Evolutionary conservation across 1,140 invertebrate species (phyloP).

Genomic region (Drosophila lowei): DNA sequence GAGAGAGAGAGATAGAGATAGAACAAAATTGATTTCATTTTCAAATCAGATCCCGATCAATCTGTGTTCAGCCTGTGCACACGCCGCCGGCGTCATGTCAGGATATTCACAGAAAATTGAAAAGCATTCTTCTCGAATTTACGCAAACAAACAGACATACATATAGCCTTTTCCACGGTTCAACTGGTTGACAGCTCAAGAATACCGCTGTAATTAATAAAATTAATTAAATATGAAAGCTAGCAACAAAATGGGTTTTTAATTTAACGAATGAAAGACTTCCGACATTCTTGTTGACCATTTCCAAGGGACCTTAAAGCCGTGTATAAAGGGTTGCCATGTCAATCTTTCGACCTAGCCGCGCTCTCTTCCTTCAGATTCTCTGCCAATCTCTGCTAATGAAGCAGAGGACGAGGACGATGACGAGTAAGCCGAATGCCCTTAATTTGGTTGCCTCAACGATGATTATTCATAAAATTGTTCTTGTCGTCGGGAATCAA

Average conservation of each 20-base stretch:
- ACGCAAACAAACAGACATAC: background rate
- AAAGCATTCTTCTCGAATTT: background rate
- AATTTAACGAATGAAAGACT: too few species aligned
- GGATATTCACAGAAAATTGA: background rate
- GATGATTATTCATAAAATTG: slow-evolving; percentile 12
- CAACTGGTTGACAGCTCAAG: slow-evolving; percentile 2
- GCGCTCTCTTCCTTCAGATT: background rate
- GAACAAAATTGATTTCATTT: slow-evolving; percentile 40
- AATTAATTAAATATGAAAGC: background rate
- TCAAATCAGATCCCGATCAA: slow-evolving; percentile 40
- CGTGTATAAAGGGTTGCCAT: too few species aligned
- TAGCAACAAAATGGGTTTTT: background rate
- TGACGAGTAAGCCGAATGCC: background rate
- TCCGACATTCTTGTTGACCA: too few species aligned
- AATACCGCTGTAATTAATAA: slow-evolving; percentile 16
- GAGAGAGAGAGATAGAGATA: slow-evolving; percentile 12
- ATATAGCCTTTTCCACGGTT: background rate
- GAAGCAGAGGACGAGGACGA: background rate
- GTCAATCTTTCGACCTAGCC: too few species aligned
- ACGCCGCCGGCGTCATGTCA: slow-evolving; percentile 13
- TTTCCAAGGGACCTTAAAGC: too few species aligned
- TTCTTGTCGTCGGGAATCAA: slow-evolving; percentile 15
- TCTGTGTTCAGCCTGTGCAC: slow-evolving; percentile 14
- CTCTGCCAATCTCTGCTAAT: slow-evolving; percentile 13
- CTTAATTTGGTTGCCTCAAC: background rate